Evolutionary conservation across 2,113 vertebrate genomes (phyloP), one percentile per base, ranked within the genome.

Genomic region (Trogon surrucura): DNA sequence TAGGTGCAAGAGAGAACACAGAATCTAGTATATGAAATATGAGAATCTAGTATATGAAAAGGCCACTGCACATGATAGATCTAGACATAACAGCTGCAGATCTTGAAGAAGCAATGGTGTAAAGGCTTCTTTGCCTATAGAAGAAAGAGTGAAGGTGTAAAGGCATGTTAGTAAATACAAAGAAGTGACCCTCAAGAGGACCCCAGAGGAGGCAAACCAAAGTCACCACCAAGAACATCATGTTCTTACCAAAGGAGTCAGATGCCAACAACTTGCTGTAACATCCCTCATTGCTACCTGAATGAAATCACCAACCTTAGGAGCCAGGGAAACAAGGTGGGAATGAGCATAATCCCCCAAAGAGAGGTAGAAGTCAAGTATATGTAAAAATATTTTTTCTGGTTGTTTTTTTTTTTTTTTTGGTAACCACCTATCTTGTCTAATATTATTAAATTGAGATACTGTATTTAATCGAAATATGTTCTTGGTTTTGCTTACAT

Each of bases 11-110:
- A 36, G 17, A 30, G 57, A 60, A 64, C 18, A 48, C 18, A 67
- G 15, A n/a, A 58, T 5, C 3, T 2, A 19, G 13, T 1, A 8
- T 0, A 12, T 4, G 29, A 21, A 14, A 22, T n/a, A n/a, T n/a
- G 81, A 81, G 48, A 41, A 58, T 5, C 3, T 2, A 19, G 13
- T 1, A 8, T 0, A 12, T 4, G 29, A 21, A 14, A 22, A 85
- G 21, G 17, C 6, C 38, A 45, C n/a, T 10, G 34, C 17, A 2
- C 1, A 7, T 9, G 45, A 13, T 29, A 19, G 54, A 29, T 51
- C 44, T 11, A 20, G 51, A 9, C 3, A 6, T 5, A 32, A 25
- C 72, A 61, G 51, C 58, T 91, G 60, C 27, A 81, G 47, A 30
- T 6, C 36, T 9, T 3, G 9, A 75, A 58, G 51, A n/a, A 67